Base-by-base conservation (phyloP, 2,113 vertebrate genomes). In the Anguilla rostrata region DNA sequence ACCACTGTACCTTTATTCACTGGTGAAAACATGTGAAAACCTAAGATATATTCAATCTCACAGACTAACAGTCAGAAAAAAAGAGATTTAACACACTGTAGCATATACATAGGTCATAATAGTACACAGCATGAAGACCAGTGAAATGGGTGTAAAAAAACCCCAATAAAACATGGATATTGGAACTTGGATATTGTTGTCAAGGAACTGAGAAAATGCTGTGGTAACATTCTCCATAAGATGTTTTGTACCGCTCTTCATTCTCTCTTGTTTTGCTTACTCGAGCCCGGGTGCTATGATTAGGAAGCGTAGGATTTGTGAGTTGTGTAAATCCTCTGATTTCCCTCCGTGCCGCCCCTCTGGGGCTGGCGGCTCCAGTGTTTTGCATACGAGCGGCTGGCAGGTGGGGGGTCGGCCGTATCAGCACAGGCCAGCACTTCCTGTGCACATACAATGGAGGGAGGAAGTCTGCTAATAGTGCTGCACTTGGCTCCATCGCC, bases 371-470 rank as follows among this genome's bases (percentile, higher is more conserved):
- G 43, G 41, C 83, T 60, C 63, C 78, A 85, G 41, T 83, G 84
- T 82, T 83, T 83, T 89, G 83, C 86, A 90, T 86, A 87, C 49
- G 40, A 26, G 41, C 12, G 43, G 26, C 43, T 66, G 85, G 56
- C 53, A 63, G 79, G 85, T 46, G 84, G 49, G 22, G 43, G 22
- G 87, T 56, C 66, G 83, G 57, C 66, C 82, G 57, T 93, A 92
- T 92, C 92, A 91, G 92, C 84, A 39, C 57, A 78, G 78, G 22
- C 40, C 91, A 92, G 91, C 83, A 87, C 89, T 93, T 93, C 92
- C 92, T 92, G 89, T 83, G 79, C 85, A 87, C 87, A 88, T 89
- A 78, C 83, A 87, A 82, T 85, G 84, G 86, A 80, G 83, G 53
- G 80, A 75, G 88, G 88, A 89, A 87, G 86, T 86, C 81, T 81